These are phyloP conservation scores for Oceanodroma tethys DNA, from an alignment of 2,113 vertebrate genomes.

Conservation along the genomic window DNA sequence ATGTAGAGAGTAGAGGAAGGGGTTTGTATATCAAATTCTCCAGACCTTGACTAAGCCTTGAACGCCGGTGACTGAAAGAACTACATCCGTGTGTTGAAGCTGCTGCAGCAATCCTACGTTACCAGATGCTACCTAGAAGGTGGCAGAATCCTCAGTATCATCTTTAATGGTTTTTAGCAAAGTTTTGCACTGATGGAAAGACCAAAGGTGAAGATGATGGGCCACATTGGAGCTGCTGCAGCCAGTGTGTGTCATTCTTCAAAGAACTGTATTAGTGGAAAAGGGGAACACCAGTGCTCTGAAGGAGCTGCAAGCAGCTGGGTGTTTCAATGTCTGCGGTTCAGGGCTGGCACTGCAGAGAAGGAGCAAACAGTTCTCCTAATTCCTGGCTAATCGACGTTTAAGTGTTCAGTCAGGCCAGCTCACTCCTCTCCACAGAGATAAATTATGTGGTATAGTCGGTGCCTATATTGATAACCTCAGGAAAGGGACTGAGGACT, in stretches of 20 bases:
- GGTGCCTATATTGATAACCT: neutral
- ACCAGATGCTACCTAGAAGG: neutral
- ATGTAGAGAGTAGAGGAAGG: neutral
- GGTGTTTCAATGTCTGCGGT: neutral
- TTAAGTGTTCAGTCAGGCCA: neutral
- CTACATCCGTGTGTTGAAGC: neutral
- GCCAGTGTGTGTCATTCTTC: neutral
- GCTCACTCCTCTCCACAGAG: neutral
- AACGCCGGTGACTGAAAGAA: neutral
- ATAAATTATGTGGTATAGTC: neutral
- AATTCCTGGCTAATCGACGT: neutral
- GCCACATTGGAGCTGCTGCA: neutral
- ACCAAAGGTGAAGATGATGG: neutral
- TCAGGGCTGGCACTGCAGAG: neutral
- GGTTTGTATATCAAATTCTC: neutral
- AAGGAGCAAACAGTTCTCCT: neutral
- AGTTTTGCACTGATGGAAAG: neutral
- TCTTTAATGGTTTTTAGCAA: neutral
- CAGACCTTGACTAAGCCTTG: neutral
- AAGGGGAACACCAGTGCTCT: neutral
- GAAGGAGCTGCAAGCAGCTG: neutral
- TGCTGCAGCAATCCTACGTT: neutral
- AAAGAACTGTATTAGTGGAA: neutral
- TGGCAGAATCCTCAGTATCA: neutral
- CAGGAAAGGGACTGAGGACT: neutral